These are phyloP conservation scores for Zeugodacus cucurbitae DNA, from an alignment of 1,140 invertebrate species.

Conservation along the genomic window DNA sequence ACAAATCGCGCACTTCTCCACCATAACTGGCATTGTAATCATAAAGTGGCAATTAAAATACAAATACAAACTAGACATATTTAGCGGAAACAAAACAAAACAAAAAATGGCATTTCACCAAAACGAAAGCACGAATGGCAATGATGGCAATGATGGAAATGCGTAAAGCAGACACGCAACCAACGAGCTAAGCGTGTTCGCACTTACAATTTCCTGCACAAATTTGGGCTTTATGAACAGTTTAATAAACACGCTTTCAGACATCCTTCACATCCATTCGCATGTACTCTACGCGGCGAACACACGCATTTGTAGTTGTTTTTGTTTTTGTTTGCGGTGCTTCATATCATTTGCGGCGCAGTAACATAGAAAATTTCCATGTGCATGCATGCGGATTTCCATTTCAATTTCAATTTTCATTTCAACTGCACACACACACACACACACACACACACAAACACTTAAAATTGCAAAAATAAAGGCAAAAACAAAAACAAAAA, in stretches of 20 bases:
- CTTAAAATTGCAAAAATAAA: not conserved
- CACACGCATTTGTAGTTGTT: not conserved
- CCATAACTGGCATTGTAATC: not conserved
- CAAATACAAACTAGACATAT: not conserved
- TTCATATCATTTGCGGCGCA: not conserved
- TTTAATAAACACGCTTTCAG: not conserved
- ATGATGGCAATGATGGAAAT: too few species aligned
- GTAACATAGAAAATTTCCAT: not conserved
- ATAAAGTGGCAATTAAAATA: not conserved
- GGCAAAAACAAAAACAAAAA: not conserved
- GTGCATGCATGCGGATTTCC: slow-evolving; percentile 21
- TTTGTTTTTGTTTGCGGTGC: not conserved
- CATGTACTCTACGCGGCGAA: not conserved
- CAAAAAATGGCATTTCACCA: not conserved
- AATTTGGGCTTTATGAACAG: not conserved
- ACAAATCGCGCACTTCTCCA: too few species aligned
- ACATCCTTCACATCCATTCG: not conserved
- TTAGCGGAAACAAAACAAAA: not conserved
- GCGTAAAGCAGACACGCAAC: not conserved
- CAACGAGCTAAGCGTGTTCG: not conserved
- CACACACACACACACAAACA: not conserved
- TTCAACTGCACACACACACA: not conserved
- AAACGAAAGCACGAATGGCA: not conserved
- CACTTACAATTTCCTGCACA: not conserved
- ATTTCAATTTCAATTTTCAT: slow-evolving; percentile 21